Percentiles rank a stretch among this genome's conserved stretches.
Evolutionary conservation across 2,888 invertebrate genomes (phyloP).

Genomic region (Eurytoma adleriae): DNA sequence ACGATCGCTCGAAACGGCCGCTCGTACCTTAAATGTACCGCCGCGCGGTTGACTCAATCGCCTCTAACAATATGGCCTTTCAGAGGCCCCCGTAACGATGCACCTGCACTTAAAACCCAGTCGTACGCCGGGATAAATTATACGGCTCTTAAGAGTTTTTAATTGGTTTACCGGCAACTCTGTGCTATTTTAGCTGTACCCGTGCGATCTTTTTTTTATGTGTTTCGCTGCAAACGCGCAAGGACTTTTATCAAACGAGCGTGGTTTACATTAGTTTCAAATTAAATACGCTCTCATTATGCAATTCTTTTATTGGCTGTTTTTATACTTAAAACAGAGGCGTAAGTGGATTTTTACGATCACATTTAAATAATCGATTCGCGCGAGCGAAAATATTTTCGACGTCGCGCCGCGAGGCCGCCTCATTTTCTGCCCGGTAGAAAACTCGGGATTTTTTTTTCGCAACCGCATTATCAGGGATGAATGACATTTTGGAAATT

Average conservation of each 20-base stretch:
- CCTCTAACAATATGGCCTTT: conserved; percentile 42
- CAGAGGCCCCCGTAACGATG: conserved; percentile 34
- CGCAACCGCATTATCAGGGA: not conserved
- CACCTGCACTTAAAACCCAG: conserved; percentile 19
- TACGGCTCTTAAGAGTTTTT: conserved; percentile 21
- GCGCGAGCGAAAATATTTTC: not conserved
- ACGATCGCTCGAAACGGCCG: too few species aligned
- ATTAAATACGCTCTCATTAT: too few species aligned
- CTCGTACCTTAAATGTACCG: conserved; percentile 39
- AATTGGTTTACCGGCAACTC: conserved; percentile 15
- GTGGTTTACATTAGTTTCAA: too few species aligned
- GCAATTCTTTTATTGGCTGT: too few species aligned
- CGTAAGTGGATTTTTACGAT: too few species aligned
- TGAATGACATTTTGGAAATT: conserved; percentile 8
- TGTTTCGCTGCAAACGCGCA: not conserved
- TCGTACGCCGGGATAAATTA: conserved; percentile 16
- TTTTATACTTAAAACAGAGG: too few species aligned
- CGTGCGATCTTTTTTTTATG: not conserved
- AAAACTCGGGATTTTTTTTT: too few species aligned
- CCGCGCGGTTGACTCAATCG: conserved; percentile 36
- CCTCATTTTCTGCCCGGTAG: too few species aligned
- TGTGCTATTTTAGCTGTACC: not conserved
- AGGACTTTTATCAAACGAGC: too few species aligned
- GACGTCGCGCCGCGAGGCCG: not conserved
- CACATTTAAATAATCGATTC: too few species aligned